Percentiles rank a stretch among this genome's conserved stretches.
phyloP scores from a whole-genome alignment of 2,797 vertebrate genomes.

The Sarcoramphus papa region DNA sequence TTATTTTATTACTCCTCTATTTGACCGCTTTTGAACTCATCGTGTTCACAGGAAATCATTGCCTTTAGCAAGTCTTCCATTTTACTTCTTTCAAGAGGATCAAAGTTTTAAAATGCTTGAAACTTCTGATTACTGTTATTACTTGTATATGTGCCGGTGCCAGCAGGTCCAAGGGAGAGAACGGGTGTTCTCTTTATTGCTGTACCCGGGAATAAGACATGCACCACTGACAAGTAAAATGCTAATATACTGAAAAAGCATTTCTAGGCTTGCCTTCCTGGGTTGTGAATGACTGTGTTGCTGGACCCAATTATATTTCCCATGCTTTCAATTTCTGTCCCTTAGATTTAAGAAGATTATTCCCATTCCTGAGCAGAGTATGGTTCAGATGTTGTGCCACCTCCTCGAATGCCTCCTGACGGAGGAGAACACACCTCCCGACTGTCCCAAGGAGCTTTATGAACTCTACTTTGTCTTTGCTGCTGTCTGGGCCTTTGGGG shows the following conservation, averaged over 20 bases:
- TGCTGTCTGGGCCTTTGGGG: conserved; percentile 93
- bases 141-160: background rate
- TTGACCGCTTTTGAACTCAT: conserved; percentile 53
- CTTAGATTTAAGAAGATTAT: conserved; percentile 93
- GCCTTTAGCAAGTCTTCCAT: conserved; percentile 43
- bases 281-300: background rate
- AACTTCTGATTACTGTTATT: conserved; percentile 64
- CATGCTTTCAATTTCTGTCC: background rate
- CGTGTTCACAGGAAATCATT: conserved; percentile 7
- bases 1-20: conserved; percentile 60
- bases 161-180: background rate
- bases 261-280: background rate
- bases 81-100: conserved; percentile 61
- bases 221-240: background rate
- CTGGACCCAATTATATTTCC: background rate
- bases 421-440: conserved; percentile 82
- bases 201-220: background rate
- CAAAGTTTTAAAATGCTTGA: conserved; percentile 60
- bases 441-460: conserved; percentile 89
- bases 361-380: conserved; percentile 89
- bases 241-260: background rate
- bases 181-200: background rate
- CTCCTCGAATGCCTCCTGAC: conserved; percentile 91
- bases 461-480: conserved; percentile 97
- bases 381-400: conserved; percentile 91